Base-by-base conservation (phyloP, 2,113 vertebrate genomes). In the Siniperca chuatsi region DNA sequence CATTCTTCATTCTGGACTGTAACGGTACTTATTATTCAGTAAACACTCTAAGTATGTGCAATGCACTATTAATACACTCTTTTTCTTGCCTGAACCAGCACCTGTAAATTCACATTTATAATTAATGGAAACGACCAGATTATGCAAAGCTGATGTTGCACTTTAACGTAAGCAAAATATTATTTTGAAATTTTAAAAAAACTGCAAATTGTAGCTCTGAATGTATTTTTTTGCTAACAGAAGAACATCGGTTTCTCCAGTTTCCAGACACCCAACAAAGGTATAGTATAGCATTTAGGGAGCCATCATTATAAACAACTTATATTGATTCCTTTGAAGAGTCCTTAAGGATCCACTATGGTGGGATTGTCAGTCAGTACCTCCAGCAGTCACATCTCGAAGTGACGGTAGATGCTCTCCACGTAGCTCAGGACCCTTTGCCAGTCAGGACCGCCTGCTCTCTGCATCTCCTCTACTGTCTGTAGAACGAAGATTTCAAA, bases 381-480 rank as follows among this genome's bases (percentile, higher is more conserved):
- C 81, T 87, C 58, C 69, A 44, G 33, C 25, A 0, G 57, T 87
- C 90, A 96, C 93, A 96, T 96, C 87, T 97, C 96, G 94, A 97
- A 97, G 87, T 96, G 95, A 25, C 93, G 92, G 90, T 96, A 97
- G 78, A 97, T 95, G 80, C 90, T 95, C 90, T 97, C 96, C 79
- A 96, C 95, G 20, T 97, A 96, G 80, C 90, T 93, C 93, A 97
- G 92, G 70, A 97, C 96, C 75, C 95, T 89, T 78, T 97, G 96
- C 96, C 96, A 97, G 83, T 97, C 96, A 6, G 96, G 96, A 54
- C 96, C 96, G 8, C 95, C 96, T 0, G 60, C 62, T 37, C 93
- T 90, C 69, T 96, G 91, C 95, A 97, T 96, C 90, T 97, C 95
- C 52, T 96, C 96, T 15, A 93, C 78, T 0, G 94, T 96, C 96